Evolutionary conservation across 2,797 vertebrate species (phyloP).

Genomic region (Sparidentex hasta): DNA sequence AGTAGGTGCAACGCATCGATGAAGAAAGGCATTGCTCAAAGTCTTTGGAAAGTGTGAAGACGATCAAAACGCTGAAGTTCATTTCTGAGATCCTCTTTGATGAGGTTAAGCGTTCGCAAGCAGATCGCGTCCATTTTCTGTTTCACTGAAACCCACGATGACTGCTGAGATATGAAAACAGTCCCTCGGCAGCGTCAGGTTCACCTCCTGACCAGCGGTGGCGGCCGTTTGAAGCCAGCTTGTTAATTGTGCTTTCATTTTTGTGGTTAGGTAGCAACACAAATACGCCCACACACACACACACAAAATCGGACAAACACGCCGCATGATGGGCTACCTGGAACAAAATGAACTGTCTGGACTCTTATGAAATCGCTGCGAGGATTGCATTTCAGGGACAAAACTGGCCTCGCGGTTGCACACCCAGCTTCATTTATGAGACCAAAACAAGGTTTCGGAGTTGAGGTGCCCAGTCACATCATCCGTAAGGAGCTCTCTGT

Average conservation of each 20-base stretch:
- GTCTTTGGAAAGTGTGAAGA: not conserved
- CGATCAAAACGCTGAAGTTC: constrained; percentile 4
- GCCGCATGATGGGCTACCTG: not conserved
- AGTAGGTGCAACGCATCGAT: not conserved
- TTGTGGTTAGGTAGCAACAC: not conserved
- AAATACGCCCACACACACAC: not conserved
- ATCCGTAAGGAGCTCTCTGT: not conserved
- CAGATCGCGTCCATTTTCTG: not conserved
- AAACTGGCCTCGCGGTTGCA: not conserved
- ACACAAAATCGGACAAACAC: not conserved
- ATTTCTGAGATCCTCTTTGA: constrained; percentile 5
- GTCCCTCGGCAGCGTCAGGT: not conserved
- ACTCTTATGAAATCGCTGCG: not conserved
- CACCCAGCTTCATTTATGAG: not conserved
- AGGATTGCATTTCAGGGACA: not conserved
- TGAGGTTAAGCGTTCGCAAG: not conserved
- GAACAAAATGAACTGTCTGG: constrained; percentile 1
- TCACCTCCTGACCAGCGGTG: not conserved
- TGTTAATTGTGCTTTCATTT: not conserved
- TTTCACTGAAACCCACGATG: not conserved
- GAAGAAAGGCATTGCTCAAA: not conserved
- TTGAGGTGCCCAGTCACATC: not conserved
- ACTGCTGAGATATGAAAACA: not conserved
- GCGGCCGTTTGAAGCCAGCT: not conserved
- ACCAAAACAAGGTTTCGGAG: constrained; percentile 25